Evolutionary conservation across 2,888 invertebrate genomes (phyloP).

Genomic region (Gari tellinella): DNA sequence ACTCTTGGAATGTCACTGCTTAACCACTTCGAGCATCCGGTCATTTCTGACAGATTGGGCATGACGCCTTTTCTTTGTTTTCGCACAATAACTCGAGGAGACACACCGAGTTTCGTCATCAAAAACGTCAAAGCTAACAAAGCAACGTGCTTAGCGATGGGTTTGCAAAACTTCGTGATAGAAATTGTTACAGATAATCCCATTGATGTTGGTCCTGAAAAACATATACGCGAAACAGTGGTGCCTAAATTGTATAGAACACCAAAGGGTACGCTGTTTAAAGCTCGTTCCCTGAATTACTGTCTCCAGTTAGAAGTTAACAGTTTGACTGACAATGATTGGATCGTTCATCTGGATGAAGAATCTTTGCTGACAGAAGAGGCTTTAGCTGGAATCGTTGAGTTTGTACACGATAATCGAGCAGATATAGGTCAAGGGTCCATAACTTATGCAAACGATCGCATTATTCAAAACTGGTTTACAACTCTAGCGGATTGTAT

Average conservation of each 20-base stretch:
- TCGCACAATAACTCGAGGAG: no score
- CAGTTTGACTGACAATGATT: conserved; percentile 63
- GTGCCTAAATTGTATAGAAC: conserved; percentile 62
- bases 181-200: conserved; percentile 66
- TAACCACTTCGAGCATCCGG: no score
- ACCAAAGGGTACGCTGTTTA: conserved; percentile 51
- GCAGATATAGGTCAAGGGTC: conserved; percentile 71
- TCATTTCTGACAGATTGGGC: no score
- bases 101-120: conserved; percentile 56
- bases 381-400: conserved; percentile 63
- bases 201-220: conserved; percentile 25
- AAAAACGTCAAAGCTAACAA: conserved; percentile 49
- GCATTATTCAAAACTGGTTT: conserved; percentile 48
- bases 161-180: conserved; percentile 50
- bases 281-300: conserved; percentile 71
- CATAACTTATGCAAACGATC: conserved; percentile 44
- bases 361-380: conserved; percentile 69
- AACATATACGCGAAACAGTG: conserved; percentile 52
- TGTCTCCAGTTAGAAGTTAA: conserved; percentile 64
- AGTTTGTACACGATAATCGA: conserved; percentile 64
- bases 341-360: conserved; percentile 75
- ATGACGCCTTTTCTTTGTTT: no score
- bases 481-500: conserved; percentile 53
- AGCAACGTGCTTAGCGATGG: conserved; percentile 34
- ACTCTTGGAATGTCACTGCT: no score